These are phyloP conservation scores for Babylonia areolata DNA, from an alignment of 1,140 invertebrate genomes.

Conservation along the genomic window DNA sequence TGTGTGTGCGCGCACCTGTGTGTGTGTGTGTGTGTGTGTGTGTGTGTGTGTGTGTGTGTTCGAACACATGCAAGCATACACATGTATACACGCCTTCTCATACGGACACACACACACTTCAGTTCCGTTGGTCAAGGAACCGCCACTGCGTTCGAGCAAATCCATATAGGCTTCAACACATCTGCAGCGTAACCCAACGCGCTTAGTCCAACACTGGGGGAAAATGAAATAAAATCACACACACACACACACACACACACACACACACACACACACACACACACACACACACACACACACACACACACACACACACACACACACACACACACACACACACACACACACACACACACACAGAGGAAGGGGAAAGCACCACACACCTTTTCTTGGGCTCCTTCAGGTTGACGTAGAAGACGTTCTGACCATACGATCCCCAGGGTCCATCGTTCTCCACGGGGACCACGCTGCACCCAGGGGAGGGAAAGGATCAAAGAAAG, in stretches of 20 bases:
- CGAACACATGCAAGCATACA: too few relatives aligned
- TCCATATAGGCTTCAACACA: too few relatives aligned
- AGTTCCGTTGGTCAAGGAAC: too few relatives aligned
- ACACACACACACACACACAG: not conserved
- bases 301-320: not conserved
- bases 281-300: not conserved
- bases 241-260: not conserved
- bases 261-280: constrained; percentile 7
- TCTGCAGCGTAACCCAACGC: too few relatives aligned
- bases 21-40: too few relatives aligned
- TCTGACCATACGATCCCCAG: constrained; percentile 53
- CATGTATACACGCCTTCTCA: too few relatives aligned
- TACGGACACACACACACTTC: not conserved
- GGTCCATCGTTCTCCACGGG: constrained; percentile 50
- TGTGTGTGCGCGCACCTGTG: too few relatives aligned
- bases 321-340: not conserved
- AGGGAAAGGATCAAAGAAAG: too few relatives aligned
- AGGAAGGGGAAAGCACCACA: not conserved
- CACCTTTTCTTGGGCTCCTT: constrained; percentile 56
- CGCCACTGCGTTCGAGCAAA: too few relatives aligned
- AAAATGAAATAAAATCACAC: not conserved
- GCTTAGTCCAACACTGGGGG: too few relatives aligned
- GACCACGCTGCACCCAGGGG: constrained; percentile 45
- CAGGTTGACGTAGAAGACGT: constrained; percentile 58
- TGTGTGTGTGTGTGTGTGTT: not conserved